phyloP scores from a whole-genome alignment of 2,888 invertebrate genomes.

The Leucoptera coffeella region DNA sequence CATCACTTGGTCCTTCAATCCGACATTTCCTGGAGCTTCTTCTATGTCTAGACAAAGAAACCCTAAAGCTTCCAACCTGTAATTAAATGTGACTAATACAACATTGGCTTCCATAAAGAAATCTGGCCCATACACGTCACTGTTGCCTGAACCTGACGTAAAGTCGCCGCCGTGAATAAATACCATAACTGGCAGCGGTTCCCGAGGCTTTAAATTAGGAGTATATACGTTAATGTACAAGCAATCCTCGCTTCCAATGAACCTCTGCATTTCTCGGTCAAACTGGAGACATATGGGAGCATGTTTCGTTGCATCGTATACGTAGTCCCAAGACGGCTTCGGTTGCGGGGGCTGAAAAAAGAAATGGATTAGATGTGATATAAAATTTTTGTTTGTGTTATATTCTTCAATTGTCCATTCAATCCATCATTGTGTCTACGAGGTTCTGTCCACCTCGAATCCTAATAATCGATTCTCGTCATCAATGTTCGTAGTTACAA shows the following conservation, averaged over 20 bases:
- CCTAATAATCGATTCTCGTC: too few relatives aligned
- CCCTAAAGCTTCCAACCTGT: constrained; percentile 40
- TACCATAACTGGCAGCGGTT: constrained; percentile 28
- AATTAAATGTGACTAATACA: constrained; percentile 39
- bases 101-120: constrained; percentile 35
- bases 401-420: too few relatives aligned
- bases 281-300: constrained; percentile 40
- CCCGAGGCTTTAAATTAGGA: constrained; percentile 12
- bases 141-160: constrained; percentile 42
- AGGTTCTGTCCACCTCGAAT: too few relatives aligned
- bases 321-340: constrained; percentile 27
- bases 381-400: too few relatives aligned
- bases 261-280: constrained; percentile 39
- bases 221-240: constrained; percentile 65
- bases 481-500: too few relatives aligned
- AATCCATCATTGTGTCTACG: too few relatives aligned
- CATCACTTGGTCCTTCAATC: constrained; percentile 42
- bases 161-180: constrained; percentile 49
- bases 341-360: constrained; percentile 33
- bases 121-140: constrained; percentile 41
- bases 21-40: constrained; percentile 41
- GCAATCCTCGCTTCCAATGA: constrained; percentile 57
- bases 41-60: constrained; percentile 38
- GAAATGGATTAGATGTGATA: too few relatives aligned
- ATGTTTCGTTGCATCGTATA: constrained; percentile 28